Conservation (phyloP, 1,140 invertebrate genomes). For the Conopomorpha cramerella region DNA sequence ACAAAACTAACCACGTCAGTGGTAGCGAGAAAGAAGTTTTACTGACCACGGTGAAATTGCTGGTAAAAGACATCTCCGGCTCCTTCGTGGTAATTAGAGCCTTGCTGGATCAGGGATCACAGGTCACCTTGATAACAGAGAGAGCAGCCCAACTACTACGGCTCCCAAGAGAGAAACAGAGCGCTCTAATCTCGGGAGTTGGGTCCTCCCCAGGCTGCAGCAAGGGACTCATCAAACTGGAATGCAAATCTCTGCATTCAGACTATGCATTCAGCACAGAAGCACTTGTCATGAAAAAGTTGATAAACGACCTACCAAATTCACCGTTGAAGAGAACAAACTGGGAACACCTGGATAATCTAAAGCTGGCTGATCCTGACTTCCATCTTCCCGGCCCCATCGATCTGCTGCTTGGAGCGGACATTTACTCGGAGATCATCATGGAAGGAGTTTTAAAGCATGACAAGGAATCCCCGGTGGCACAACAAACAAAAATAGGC, state of each 20-base stretch:
- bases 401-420: conserved; percentile 5
- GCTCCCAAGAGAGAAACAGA: background rate
- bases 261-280: conserved; percentile 5
- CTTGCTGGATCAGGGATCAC: too few relatives aligned
- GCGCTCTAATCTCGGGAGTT: conserved; percentile 2
- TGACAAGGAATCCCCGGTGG: conserved; percentile 4
- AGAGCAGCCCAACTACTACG: conserved; percentile 2
- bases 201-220: background rate
- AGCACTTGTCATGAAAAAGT: conserved; percentile 2
- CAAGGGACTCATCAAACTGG: conserved; percentile 1
- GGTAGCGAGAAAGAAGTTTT: conserved; percentile 1
- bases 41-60: too few relatives aligned
- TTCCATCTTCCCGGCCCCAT: conserved; percentile 3
- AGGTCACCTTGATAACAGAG: too few relatives aligned
- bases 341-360: conserved; percentile 2
- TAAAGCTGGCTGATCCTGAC: conserved; percentile 8
- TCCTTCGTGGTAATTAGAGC: background rate
- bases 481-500: conserved; percentile 15
- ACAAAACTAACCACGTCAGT: background rate
- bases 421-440: conserved; percentile 6
- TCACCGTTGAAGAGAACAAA: background rate
- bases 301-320: conserved; percentile 4
- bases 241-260: conserved; percentile 4
- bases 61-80: background rate
- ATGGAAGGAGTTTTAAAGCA: conserved; percentile 4